phyloP scores from a whole-genome alignment of 2,888 invertebrate genomes.

The Calliopum simillimum region DNA sequence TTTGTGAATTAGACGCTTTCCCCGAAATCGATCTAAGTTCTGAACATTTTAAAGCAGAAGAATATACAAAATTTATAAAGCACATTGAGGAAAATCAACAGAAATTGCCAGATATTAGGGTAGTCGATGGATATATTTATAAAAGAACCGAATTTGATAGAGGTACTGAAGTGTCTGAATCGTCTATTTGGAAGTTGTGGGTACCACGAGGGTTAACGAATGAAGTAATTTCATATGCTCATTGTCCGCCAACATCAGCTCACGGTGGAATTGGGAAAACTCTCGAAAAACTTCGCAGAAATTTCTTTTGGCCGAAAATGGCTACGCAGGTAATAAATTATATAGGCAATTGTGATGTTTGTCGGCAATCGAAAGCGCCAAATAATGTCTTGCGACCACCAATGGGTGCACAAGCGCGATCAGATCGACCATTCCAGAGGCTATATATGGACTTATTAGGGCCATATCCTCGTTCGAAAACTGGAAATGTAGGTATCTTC shows the following conservation, averaged over 20 bases:
- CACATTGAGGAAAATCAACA: constrained; percentile 2
- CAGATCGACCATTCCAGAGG: constrained; percentile 12
- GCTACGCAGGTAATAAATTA: not conserved
- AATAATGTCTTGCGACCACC: constrained; percentile 8
- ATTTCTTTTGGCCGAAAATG: constrained; percentile 21
- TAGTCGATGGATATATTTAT: constrained; percentile 2
- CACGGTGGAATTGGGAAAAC: constrained; percentile 33
- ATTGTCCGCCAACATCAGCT: not conserved
- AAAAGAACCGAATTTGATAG: not conserved
- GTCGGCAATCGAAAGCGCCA: constrained; percentile 11
- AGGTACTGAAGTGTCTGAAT: not conserved
- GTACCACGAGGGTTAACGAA: not conserved
- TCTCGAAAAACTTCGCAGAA: constrained; percentile 18
- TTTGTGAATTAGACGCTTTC: not conserved
- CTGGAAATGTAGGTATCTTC: constrained; percentile 26
- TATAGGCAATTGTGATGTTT: constrained; percentile 3
- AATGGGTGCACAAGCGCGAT: not conserved
- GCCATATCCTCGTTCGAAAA: constrained; percentile 23
- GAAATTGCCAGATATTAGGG: not conserved
- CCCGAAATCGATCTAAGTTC: constrained; percentile 3
- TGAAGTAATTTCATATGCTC: not conserved
- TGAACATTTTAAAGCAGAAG: not conserved
- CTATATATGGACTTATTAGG: constrained; percentile 19
- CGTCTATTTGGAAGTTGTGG: constrained; percentile 6
- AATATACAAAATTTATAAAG: not conserved